phyloP scores from a whole-genome alignment of 2,113 vertebrate genomes.

The Eulemur rufifrons region DNA sequence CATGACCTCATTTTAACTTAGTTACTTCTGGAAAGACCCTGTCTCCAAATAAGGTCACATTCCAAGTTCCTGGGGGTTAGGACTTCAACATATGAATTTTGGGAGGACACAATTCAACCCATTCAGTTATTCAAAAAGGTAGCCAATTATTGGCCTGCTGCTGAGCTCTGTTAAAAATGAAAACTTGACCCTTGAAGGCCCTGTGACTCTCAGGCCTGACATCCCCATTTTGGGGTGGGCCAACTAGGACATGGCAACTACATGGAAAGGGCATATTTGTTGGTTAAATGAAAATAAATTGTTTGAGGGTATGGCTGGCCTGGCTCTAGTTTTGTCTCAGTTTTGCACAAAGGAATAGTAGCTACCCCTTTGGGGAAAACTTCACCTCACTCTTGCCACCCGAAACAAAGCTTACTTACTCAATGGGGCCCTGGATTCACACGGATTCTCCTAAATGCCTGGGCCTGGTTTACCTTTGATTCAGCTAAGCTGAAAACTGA shows the following conservation, averaged over 20 bases:
- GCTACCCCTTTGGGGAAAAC: background rate
- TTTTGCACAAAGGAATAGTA: background rate
- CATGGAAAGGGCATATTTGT: background rate
- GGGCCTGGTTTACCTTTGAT: background rate
- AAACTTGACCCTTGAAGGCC: background rate
- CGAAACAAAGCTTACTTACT: background rate
- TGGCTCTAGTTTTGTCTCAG: background rate
- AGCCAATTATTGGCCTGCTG: background rate
- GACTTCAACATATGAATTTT: background rate
- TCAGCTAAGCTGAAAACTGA: background rate
- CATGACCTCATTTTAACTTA: constrained; percentile 7
- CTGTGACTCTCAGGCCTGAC: background rate
- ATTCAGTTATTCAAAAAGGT: background rate
- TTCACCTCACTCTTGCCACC: background rate
- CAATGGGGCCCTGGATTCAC: background rate
- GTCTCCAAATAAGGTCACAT: background rate
- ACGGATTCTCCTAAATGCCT: background rate
- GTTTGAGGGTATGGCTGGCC: background rate
- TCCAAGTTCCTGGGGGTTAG: background rate
- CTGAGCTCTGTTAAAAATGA: constrained; percentile 15
- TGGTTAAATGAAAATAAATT: background rate
- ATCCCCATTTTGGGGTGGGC: background rate
- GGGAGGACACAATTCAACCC: background rate
- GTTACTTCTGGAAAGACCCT: background rate
- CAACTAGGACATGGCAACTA: background rate